A percentile compares a stretch with the other conserved stretches of the same genome.
phyloP scores from a whole-genome alignment of 2,888 invertebrate genomes.

The Eustalomyia histrio region DNA sequence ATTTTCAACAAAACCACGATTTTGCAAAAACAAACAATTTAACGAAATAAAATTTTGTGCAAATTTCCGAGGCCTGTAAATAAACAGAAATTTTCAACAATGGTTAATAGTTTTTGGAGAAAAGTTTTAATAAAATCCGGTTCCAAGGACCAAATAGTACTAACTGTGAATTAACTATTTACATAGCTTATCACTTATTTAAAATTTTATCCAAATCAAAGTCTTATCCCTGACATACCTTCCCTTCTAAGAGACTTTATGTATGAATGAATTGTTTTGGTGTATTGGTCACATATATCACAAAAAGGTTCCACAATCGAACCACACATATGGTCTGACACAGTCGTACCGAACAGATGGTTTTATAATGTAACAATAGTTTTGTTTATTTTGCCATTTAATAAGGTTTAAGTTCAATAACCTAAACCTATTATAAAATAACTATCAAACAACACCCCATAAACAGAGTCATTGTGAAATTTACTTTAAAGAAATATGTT shows the following conservation, averaged over 20 bases:
- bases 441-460: not conserved
- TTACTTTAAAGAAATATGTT: not conserved
- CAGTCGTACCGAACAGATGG: conserved; percentile 7
- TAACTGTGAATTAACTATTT: too few species aligned
- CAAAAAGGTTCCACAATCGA: not conserved
- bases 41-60: too few species aligned
- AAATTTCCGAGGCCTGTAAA: too few species aligned
- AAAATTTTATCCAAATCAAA: too few species aligned
- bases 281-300: conserved; percentile 1
- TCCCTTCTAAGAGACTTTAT: not conserved
- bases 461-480: not conserved
- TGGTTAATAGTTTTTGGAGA: too few species aligned
- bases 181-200: too few species aligned
- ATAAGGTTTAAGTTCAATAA: conserved; percentile 40
- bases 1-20: too few species aligned
- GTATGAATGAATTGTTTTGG: not conserved
- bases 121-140: too few species aligned
- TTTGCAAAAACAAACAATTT: too few species aligned
- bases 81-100: too few species aligned
- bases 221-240: not conserved
- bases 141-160: too few species aligned
- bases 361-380: conserved; percentile 21
- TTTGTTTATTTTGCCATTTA: conserved; percentile 25
- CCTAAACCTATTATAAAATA: conserved; percentile 9
- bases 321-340: not conserved